These are phyloP conservation scores for Dissostichus mawsoni DNA, from an alignment of 2,113 vertebrate species.

Conservation along the genomic window DNA sequence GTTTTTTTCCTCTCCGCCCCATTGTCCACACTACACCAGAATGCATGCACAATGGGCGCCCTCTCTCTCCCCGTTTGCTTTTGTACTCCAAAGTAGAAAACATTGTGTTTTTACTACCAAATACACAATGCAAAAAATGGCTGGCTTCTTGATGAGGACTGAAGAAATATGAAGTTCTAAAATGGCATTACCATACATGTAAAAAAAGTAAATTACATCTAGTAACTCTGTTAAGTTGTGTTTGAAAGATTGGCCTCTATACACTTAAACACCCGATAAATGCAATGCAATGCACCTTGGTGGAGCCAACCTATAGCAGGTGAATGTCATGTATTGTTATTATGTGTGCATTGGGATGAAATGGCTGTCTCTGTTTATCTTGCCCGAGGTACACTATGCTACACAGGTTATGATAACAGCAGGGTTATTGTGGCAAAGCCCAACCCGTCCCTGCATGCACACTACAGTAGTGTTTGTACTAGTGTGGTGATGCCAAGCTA, in stretches of 20 bases:
- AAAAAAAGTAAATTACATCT: not conserved
- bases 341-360: conserved; percentile 65
- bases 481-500: conserved; percentile 9
- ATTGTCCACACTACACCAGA: conserved; percentile 80
- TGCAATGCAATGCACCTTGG: conserved; percentile 7
- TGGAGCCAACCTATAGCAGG: conserved; percentile 48
- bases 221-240: not conserved
- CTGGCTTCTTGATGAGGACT: not conserved
- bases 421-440: conserved; percentile 62
- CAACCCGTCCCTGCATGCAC: conserved; percentile 29
- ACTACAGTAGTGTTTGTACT: conserved; percentile 1
- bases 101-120: conserved; percentile 45
- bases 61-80: conserved; percentile 63
- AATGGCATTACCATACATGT: not conserved
- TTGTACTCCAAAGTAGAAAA: conserved; percentile 59
- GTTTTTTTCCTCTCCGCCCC: conserved; percentile 78
- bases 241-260: not conserved
- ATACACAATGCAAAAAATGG: conserved; percentile 23
- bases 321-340: conserved; percentile 58
- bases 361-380: conserved; percentile 69
- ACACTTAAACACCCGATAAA: conserved; percentile 3
- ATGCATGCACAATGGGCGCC: conserved; percentile 73
- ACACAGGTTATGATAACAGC: conserved; percentile 62
- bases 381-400: conserved; percentile 56
- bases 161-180: conserved; percentile 15